Evolutionary conservation across 1,140 invertebrate genomes (phyloP), one percentile per base, ranked within the genome.

Genomic region (Lerema accius): DNA sequence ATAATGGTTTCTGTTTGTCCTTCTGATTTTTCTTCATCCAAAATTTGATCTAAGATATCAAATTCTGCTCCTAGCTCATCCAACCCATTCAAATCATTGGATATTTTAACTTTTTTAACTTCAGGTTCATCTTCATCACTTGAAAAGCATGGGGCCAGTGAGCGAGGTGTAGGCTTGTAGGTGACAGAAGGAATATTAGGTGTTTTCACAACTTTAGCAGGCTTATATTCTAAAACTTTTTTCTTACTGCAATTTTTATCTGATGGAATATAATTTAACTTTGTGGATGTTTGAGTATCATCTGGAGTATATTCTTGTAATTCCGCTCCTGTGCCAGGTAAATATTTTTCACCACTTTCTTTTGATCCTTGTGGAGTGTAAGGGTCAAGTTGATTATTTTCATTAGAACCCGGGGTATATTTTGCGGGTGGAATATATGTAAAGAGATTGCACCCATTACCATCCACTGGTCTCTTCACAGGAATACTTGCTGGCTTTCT

Each of bases 71-170:
- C 84, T 60, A 92, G 69, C 60, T 90, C 87, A 81, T 91, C 90
- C 55, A 92, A 73, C 4, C 78, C 85, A 79, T 89, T 86, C 3
- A 91, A 67, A 55, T 90, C 86, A 78, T 56, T 80, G 14, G 82
- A 79, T 49, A 83, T 42, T 69, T 90, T 91, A n/a, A 46, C 65
- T 80, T 90, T 91, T 55, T 92, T 92, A 14, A 48, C 43, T 11
- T 78, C 69, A 28, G 89, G 84, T 66, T 91, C 91, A 40, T 90
- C 90, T 69, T 91, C 91, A 78, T 90, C 89, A 77, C 90, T 91
- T 51, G 90, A 91, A 73, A 91, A 91, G 71, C 85, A 87, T 39
- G 90, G 89, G 37, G 80, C 86, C 59, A 86, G 63, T 10, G 81
- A 78, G 11, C 76, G 74, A 28, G 89, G 90, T 49, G 89, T 90